Evolutionary conservation across 1,140 invertebrate species (phyloP).

Genomic region (Maconellicoccus hirsutus): DNA sequence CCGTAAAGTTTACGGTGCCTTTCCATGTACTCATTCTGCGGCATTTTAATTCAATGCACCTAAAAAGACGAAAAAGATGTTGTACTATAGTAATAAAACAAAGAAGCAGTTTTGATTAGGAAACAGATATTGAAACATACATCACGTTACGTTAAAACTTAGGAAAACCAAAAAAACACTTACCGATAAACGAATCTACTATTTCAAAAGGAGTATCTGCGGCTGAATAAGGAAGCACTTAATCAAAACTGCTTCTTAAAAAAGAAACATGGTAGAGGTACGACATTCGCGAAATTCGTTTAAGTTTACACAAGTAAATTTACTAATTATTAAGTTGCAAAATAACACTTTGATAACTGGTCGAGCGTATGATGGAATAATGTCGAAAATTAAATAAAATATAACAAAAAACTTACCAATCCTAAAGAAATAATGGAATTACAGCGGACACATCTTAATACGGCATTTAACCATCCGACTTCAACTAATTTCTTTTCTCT

Average conservation of each 20-base stretch:
- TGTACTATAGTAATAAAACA: not conserved
- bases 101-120: not conserved
- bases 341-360: not conserved
- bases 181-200: not conserved
- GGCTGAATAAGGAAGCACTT: not conserved
- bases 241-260: not conserved
- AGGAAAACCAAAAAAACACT: not conserved
- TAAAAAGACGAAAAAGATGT: constrained; percentile 17
- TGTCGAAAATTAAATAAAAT: not conserved
- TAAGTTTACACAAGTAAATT: not conserved
- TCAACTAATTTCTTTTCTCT: not conserved
- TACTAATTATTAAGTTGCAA: not conserved
- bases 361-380: not conserved
- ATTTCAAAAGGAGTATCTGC: not conserved
- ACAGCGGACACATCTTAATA: not conserved
- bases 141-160: not conserved
- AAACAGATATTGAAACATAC: not conserved
- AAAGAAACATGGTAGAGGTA: not conserved
- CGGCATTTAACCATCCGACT: not conserved
- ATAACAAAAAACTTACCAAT: not conserved
- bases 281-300: not conserved
- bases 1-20: constrained; percentile 92
- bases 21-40: constrained; percentile 99
- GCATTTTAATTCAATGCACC: constrained; percentile 54
- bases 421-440: not conserved